A percentile compares a stretch with the other conserved stretches of the same genome.
Conservation (phyloP, 2,113 vertebrate genomes). For the Chitala chitala region DNA sequence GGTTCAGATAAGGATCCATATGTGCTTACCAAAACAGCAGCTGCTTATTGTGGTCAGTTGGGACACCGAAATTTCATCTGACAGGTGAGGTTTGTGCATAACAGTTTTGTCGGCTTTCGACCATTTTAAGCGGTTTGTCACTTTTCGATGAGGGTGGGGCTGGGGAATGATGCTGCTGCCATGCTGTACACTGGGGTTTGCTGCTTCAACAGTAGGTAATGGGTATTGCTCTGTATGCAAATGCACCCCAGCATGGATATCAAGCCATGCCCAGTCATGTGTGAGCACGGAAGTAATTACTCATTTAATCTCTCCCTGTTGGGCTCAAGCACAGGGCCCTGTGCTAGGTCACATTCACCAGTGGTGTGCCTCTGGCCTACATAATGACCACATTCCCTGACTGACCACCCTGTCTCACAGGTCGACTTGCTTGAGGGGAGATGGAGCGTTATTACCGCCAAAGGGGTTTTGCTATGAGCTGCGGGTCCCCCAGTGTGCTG, state of each 20-base stretch:
- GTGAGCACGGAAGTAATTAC: constrained; percentile 54
- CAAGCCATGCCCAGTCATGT: constrained; percentile 25
- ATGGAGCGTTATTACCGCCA: not conserved
- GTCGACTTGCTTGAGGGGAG: not conserved
- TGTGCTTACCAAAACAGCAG: too few species aligned
- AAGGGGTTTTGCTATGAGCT: constrained; percentile 30
- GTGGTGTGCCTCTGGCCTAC: constrained; percentile 47
- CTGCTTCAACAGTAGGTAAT: constrained; percentile 28
- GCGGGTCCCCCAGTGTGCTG: constrained; percentile 30
- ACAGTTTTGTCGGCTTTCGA: not conserved
- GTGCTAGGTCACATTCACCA: constrained; percentile 50
- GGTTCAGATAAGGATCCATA: not conserved
- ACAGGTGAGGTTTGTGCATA: too few species aligned
- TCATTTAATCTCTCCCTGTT: constrained; percentile 50
- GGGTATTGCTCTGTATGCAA: constrained; percentile 41
- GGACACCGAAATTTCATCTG: too few species aligned
- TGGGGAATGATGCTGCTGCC: not conserved
- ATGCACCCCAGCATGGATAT: constrained; percentile 42
- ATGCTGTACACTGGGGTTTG: not conserved
- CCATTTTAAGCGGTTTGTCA: not conserved
- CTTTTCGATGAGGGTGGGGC: not conserved
- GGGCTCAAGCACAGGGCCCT: constrained; percentile 36
- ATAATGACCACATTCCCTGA: constrained; percentile 55
- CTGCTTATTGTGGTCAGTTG: too few species aligned
- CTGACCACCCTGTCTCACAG: not conserved